Percentiles rank a stretch among this genome's conserved stretches.
Evolutionary conservation across 2,113 vertebrate genomes (phyloP).

Genomic region (Sphyrna mokarran): DNA sequence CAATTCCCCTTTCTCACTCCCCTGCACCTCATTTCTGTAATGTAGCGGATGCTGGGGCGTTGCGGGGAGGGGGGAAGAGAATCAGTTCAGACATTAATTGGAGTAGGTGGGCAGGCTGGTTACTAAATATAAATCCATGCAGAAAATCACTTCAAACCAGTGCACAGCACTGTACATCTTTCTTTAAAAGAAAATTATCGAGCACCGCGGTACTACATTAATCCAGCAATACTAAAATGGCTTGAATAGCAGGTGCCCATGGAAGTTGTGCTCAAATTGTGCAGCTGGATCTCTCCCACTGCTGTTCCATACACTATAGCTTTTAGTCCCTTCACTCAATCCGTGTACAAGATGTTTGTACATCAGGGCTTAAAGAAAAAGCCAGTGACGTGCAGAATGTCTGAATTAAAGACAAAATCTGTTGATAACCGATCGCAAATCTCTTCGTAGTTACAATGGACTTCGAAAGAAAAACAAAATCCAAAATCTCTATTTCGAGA

Average conservation of each 20-base stretch:
- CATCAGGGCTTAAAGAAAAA: background rate
- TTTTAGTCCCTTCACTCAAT: background rate
- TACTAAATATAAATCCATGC: conserved; percentile 10
- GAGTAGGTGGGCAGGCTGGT: background rate
- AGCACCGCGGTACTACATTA: background rate
- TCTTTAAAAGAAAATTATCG: background rate
- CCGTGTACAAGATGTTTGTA: background rate
- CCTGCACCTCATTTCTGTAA: background rate
- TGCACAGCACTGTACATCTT: background rate
- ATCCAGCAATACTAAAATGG: background rate
- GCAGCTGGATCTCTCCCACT: background rate
- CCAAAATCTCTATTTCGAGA: background rate
- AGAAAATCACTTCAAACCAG: background rate
- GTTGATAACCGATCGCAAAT: background rate
- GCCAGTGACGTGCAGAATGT: background rate
- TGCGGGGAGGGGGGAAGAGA: background rate
- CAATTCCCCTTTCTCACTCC: background rate
- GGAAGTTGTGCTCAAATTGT: background rate
- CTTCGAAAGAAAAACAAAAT: background rate
- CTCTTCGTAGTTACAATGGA: background rate
- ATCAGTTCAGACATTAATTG: conserved; percentile 5
- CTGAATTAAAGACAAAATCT: background rate
- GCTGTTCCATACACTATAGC: background rate
- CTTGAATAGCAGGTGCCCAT: background rate
- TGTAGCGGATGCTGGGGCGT: background rate